Base-by-base conservation (phyloP, 1,140 invertebrate genomes). In the Gryllus bimaculatus region DNA sequence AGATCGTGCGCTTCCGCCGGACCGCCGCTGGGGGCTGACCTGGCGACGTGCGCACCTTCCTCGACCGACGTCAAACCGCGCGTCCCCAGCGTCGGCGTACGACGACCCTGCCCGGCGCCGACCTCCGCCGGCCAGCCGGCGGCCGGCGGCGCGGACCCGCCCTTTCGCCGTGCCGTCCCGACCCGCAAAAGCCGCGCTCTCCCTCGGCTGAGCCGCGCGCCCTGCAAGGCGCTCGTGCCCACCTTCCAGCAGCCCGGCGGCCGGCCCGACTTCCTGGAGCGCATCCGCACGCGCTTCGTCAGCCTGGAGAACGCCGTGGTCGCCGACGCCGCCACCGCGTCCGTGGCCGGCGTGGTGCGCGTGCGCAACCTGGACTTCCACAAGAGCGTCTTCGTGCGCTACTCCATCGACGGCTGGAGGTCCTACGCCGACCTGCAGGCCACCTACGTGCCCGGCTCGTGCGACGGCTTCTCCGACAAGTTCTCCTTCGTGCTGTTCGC, bases 1-100 rank as follows among this genome's bases (percentile, higher is more conserved):
- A 98, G 86, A 97, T 97, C 54, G 96, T 98, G 0, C 89, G 96
- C 20, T 99, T 99, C n/a, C 85, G 97, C 96, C 0, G 97, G 98
- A n/a, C n/a, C 84, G 95, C n/a, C 95, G 1, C 86, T 99, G 48
- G 97, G 97, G 0, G 87, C 98, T 8, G 96, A 98, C 87, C 87
- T 99, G 80, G 95, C 95, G 13, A 95, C 83, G 93, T 98, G 0
- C 90, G 95, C 83, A 96, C 94, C 6, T 96, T 95, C 85, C 87
- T 96, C 81, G 95, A 96, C n/a, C 83, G 95, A 96, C 86, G 92
- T 96, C 80, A n/a, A n/a, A n/a, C 95, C 95, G 3, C 93, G 92
- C 81, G 89, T 97, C 82, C 95, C 95, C 0, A 93, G 91, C 83
- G n/a, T 96, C 94, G 0, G 95, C 95, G 5, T 96, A 91, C 83